Conservation (phyloP, 2,113 vertebrate genomes). For the Anarhynchus alexandrinus region DNA sequence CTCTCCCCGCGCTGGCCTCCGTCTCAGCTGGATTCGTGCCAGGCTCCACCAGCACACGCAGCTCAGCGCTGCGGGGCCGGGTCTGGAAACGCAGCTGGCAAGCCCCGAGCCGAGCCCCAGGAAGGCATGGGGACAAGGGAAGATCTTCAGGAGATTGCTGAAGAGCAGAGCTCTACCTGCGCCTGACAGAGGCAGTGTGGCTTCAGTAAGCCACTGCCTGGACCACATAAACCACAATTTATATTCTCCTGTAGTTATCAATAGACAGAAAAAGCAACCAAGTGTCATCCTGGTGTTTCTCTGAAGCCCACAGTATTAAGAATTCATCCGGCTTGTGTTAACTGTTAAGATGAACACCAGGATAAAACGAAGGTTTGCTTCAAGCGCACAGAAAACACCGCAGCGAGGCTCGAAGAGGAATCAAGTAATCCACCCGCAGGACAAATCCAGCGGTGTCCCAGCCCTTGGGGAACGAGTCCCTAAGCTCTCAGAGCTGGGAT, state of each 20-base stretch:
- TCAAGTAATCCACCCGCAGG: accelerated
- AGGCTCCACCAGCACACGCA: background rate
- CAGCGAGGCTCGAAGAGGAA: background rate
- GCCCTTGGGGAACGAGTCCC: background rate
- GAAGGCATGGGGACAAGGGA: accelerated
- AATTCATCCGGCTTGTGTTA: background rate
- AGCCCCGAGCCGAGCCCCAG: accelerated
- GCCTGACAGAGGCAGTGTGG: background rate
- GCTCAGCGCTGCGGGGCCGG: accelerated
- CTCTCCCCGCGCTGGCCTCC: background rate
- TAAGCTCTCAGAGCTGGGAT: accelerated
- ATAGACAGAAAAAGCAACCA: background rate
- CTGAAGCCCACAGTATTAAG: background rate
- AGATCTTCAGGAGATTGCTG: accelerated
- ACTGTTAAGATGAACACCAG: background rate
- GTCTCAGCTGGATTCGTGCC: too few species aligned
- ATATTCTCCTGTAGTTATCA: background rate
- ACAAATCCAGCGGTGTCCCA: background rate
- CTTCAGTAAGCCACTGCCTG: background rate
- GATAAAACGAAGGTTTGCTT: background rate
- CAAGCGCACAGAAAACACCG: background rate
- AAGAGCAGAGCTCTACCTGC: background rate
- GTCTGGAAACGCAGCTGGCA: background rate
- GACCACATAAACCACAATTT: background rate
- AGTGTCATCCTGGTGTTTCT: accelerated